These are phyloP conservation scores for Apogon talboti DNA, from an alignment of 2,797 vertebrate species.

Conservation along the genomic window DNA sequence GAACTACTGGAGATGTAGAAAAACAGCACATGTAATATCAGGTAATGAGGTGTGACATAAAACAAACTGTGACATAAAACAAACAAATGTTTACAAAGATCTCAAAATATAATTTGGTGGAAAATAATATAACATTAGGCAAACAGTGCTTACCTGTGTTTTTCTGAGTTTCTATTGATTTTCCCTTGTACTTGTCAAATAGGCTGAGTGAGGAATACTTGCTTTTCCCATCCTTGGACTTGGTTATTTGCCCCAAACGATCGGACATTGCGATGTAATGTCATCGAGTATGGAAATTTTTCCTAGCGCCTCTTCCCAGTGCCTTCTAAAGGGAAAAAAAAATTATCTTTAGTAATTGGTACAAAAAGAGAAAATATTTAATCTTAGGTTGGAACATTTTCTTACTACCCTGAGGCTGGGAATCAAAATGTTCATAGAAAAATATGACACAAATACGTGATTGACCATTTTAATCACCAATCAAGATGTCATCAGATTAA, in stretches of 20 bases:
- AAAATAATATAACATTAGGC: not conserved
- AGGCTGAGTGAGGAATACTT: conserved; percentile 99
- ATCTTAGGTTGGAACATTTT: not conserved
- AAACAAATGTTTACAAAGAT: not conserved
- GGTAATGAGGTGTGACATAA: no score
- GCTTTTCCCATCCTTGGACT: conserved; percentile 99
- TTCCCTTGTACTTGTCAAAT: conserved; percentile 99
- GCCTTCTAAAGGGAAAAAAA: conserved; percentile 77
- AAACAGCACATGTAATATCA: not conserved
- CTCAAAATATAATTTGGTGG: no score
- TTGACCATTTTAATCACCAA: no score
- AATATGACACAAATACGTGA: no score
- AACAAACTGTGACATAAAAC: no score
- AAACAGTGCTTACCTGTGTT: conserved; percentile 88
- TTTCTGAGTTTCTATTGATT: conserved; percentile 99
- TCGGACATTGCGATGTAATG: conserved; percentile 99
- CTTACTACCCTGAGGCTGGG: no score
- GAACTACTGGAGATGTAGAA: conserved; percentile 85
- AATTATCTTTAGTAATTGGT: conserved; percentile 7
- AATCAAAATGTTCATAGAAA: no score
- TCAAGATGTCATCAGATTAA: no score
- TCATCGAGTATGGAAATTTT: conserved; percentile 99
- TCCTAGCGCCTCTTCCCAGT: conserved; percentile 94
- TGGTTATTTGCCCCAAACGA: conserved; percentile 99
- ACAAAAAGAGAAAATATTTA: not conserved